phyloP scores from a whole-genome alignment of 2,888 invertebrate species.

The Drosophila robusta region DNA sequence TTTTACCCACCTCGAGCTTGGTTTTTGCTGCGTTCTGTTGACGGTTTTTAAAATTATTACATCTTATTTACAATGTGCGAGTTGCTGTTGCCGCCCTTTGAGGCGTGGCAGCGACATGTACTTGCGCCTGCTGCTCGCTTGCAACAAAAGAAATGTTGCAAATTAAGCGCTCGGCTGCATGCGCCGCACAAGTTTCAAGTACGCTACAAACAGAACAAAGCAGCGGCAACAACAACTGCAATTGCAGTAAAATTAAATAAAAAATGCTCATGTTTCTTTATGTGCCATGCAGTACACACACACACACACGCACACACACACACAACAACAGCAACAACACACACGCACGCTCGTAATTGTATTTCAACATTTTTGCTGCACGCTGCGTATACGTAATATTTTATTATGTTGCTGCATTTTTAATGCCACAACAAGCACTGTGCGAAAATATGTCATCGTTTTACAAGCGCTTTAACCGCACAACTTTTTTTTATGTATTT shows the following conservation, averaged over 20 bases:
- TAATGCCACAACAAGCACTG: slow-evolving; percentile 53
- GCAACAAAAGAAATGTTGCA: slow-evolving; percentile 79
- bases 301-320: slow-evolving; percentile 6
- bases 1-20: slow-evolving; percentile 2
- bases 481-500: slow-evolving; percentile 14
- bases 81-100: slow-evolving; percentile 43
- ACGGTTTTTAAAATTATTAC: slow-evolving; percentile 73
- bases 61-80: slow-evolving; percentile 77
- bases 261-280: slow-evolving; percentile 62
- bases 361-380: slow-evolving; percentile 62
- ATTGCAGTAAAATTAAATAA: slow-evolving; percentile 72
- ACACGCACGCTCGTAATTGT: slow-evolving; percentile 61
- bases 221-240: slow-evolving; percentile 39
- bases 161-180: slow-evolving; percentile 76
- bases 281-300: slow-evolving; percentile 40
- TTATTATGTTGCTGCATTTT: slow-evolving; percentile 65
- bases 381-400: slow-evolving; percentile 67
- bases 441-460: slow-evolving; percentile 69
- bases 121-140: slow-evolving; percentile 49
- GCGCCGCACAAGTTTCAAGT: slow-evolving; percentile 69
- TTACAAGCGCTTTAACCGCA: slow-evolving; percentile 49
- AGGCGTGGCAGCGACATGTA: slow-evolving; percentile 68
- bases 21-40: slow-evolving; percentile 40
- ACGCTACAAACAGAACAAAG: slow-evolving; percentile 50
- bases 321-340: not conserved